Percentiles rank a stretch among this genome's conserved stretches.
phyloP scores from a whole-genome alignment of 1,140 invertebrate species.

The Caenorhabditis inopinata region DNA sequence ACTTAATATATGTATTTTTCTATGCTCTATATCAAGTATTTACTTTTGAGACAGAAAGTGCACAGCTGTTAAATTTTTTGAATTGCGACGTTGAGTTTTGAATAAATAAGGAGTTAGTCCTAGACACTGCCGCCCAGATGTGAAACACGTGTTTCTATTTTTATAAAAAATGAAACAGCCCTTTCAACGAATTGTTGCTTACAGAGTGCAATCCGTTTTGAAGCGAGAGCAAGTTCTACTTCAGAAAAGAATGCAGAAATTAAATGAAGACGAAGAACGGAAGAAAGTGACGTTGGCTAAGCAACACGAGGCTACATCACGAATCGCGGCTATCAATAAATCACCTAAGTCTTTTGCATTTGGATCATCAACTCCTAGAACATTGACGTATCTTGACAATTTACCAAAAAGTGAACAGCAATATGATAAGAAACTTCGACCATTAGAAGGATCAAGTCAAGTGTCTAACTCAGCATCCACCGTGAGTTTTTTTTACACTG shows the following conservation, averaged over 20 bases:
- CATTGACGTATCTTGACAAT: conserved; percentile 56
- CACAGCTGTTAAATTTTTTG: no score
- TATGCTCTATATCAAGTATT: no score
- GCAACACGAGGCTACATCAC: conserved; percentile 52
- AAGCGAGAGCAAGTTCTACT: conserved; percentile 36
- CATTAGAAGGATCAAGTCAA: conserved; percentile 16
- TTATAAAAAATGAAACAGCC: conserved; percentile 42
- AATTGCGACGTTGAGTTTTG: no score
- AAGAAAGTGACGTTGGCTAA: conserved; percentile 51
- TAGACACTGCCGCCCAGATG: neutral
- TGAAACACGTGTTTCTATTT: neutral
- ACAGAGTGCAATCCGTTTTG: conserved; percentile 14
- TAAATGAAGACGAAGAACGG: conserved; percentile 38
- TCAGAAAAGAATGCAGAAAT: conserved; percentile 1
- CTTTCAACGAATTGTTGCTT: neutral
- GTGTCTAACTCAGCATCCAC: neutral
- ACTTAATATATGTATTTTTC: no score
- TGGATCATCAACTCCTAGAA: conserved; percentile 56
- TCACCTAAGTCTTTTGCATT: conserved; percentile 53
- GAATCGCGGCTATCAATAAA: conserved; percentile 27
- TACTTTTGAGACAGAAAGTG: no score
- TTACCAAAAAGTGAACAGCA: conserved; percentile 49
- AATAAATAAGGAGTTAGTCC: no score
- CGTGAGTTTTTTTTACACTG: neutral
- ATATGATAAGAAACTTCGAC: conserved; percentile 42